Evolutionary conservation across 2,113 vertebrate species (phyloP), one percentile per base, ranked within the genome.

Genomic region (Clarias macrocephalus): DNA sequence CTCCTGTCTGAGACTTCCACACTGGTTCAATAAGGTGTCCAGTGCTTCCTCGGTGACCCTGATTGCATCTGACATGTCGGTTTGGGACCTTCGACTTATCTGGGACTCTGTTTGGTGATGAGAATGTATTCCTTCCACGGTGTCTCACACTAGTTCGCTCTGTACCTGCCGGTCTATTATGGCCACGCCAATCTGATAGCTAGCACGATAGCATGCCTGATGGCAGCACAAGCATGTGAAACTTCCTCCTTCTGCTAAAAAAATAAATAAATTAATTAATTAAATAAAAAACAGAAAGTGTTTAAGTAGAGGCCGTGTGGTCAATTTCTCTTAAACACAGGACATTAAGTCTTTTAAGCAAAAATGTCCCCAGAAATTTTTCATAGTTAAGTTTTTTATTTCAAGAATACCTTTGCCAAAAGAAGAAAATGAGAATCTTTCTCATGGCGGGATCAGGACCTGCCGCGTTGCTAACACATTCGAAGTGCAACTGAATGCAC

Each of bases 1-100:
- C 7, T 48, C 8, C 7, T n/a, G 21, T 52, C 56, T 42, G 85
- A 86, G 77, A 52, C 54, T 63, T 33, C 37, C 60, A 79, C 52
- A 42, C 37, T 5, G 42, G 84, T 72, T n/a, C 11, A 10, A 25
- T 62, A 57, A 62, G 83, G 70, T 52, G 28, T 62, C 56, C 56
- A 28, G 81, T 52, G 82, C 81, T 80, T 75, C 66, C 62, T 79
- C 33, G n/a, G 59, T 25, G 68, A 85, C 77, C 23, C 86, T 88
- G 81, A 86, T 80, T 84, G 82, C 70, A 86, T 76, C 72, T 82
- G 87, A 72, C 86, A 85, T 57, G 62, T 56, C 72, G 30, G 60
- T 62, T 84, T 83, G 42, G 85, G 82, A 88, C 30, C 77, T 65
- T 48, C 73, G 81, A 86, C 66, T 72, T 66, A 57, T 79, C 68